phyloP scores from a whole-genome alignment of 2,797 vertebrate species.

The Labeo calbasu region DNA sequence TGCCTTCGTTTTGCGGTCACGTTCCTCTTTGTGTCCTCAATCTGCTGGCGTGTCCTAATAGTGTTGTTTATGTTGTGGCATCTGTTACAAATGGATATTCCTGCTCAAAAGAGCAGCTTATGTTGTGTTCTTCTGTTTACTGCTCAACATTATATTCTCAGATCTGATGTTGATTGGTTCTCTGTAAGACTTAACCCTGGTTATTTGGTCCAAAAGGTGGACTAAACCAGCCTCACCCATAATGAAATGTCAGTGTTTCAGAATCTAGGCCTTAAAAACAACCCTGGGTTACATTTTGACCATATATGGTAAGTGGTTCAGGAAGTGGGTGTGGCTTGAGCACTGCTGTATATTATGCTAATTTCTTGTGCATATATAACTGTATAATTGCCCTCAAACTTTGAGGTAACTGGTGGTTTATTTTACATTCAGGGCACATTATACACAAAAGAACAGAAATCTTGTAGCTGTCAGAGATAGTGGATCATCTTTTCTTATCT shows the following conservation, averaged over 20 bases:
- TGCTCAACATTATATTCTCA: background rate
- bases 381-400: background rate
- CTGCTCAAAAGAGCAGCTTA: background rate
- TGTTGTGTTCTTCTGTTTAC: background rate
- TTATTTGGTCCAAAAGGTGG: background rate
- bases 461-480: background rate
- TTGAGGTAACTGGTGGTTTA: background rate
- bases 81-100: background rate
- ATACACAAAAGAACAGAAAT: background rate
- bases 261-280: background rate
- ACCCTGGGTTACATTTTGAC: background rate
- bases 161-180: background rate
- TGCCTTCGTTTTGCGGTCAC: background rate
- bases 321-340: background rate
- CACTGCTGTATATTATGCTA: background rate
- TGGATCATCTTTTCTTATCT: constrained; percentile 1
- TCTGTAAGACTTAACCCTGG: background rate
- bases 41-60: background rate
- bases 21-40: background rate
- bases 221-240: background rate
- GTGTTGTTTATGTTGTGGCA: background rate
- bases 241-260: background rate
- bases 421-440: constrained; percentile 1
- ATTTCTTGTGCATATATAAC: background rate
- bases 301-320: background rate